phyloP scores from a whole-genome alignment of 2,113 vertebrate species.

The Pelmatolapia mariae region DNA sequence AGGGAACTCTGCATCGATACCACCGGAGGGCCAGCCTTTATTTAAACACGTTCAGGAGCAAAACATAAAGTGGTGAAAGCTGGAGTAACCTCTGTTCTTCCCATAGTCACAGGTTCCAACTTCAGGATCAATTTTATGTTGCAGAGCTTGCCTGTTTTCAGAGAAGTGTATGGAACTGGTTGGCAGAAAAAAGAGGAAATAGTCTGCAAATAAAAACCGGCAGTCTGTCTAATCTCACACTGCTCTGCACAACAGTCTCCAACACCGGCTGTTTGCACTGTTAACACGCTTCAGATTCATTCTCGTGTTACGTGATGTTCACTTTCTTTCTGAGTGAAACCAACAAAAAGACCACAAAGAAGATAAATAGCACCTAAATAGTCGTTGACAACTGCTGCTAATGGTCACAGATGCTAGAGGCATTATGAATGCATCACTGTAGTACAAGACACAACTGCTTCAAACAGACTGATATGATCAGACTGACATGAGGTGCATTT shows the following conservation, averaged over 20 bases:
- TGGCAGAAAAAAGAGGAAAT: not conserved
- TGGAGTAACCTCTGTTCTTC: not conserved
- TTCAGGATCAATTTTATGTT: not conserved
- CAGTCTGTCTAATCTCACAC: not conserved
- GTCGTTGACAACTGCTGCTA: slow-evolving; percentile 27
- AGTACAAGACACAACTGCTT: slow-evolving; percentile 36
- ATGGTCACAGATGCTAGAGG: slow-evolving; percentile 35
- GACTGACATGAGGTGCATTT: slow-evolving; percentile 28
- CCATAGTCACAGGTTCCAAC: not conserved
- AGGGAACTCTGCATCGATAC: not conserved
- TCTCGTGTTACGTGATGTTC: not conserved
- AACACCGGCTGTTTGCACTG: not conserved
- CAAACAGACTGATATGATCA: slow-evolving; percentile 40
- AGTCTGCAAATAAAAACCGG: not conserved
- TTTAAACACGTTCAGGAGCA: not conserved
- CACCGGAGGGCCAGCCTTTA: not conserved
- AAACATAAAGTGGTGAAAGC: accelerated
- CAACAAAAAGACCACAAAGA: slow-evolving; percentile 26
- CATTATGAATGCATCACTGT: slow-evolving; percentile 36
- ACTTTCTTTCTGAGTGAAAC: not conserved
- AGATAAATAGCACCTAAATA: slow-evolving; percentile 57
- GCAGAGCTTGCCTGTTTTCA: not conserved
- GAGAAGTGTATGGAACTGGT: accelerated
- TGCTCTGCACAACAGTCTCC: not conserved
- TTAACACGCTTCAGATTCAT: not conserved